These are phyloP conservation scores for Otocyon megalotis DNA, from an alignment of 2,113 vertebrate genomes.

Conservation along the genomic window DNA sequence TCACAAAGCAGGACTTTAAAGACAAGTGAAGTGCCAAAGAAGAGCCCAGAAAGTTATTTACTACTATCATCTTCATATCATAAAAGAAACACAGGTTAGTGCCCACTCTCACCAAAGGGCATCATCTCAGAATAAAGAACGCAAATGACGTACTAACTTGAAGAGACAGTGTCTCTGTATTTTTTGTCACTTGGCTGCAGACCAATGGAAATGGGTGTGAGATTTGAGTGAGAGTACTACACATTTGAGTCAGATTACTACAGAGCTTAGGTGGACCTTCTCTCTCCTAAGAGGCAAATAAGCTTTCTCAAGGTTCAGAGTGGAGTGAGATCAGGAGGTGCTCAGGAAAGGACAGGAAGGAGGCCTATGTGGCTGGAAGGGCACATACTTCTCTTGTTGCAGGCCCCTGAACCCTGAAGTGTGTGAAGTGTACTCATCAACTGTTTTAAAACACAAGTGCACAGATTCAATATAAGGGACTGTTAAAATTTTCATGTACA, in stretches of 20 bases:
- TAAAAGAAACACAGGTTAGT: neutral
- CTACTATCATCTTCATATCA: neutral
- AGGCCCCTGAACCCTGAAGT: neutral
- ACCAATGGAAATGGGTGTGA: neutral
- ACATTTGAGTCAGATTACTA: neutral
- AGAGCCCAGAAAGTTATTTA: neutral
- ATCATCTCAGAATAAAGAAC: neutral
- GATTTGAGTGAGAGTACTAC: neutral
- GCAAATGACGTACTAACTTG: neutral
- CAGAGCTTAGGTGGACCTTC: neutral
- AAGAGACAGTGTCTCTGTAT: neutral
- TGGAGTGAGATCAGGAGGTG: neutral
- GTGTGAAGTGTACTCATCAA: neutral
- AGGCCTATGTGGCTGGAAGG: neutral
- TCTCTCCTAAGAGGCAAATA: neutral
- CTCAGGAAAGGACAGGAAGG: neutral
- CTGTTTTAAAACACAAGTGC: neutral
- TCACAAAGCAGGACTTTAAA: neutral
- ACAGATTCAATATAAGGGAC: neutral
- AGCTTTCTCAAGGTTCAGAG: neutral
- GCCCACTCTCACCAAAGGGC: neutral
- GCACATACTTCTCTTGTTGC: neutral
- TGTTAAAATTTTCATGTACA: neutral
- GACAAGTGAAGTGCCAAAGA: neutral
- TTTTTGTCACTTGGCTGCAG: neutral